phyloP scores from a whole-genome alignment of 2,888 invertebrate species.

The Nemotelus pantherinus region DNA sequence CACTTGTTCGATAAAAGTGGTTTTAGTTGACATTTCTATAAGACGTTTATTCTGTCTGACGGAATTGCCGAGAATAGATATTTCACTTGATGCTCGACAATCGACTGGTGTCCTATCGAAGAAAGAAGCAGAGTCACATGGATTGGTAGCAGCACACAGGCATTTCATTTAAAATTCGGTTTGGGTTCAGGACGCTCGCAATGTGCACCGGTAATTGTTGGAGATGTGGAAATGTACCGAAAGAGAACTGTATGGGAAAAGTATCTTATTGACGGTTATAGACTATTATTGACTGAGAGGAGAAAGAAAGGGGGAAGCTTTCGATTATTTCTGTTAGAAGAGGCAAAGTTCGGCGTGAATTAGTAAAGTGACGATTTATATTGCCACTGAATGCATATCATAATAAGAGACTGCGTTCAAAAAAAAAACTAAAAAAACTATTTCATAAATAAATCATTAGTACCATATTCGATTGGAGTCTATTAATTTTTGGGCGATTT shows the following conservation, averaged over 20 bases:
- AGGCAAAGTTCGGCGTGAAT: too few species aligned
- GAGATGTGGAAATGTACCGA: constrained; percentile 26
- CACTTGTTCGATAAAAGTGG: constrained; percentile 45
- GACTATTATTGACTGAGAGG: constrained; percentile 18
- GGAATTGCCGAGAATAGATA: constrained; percentile 30
- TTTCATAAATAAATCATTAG: too few species aligned
- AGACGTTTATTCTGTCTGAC: constrained; percentile 44
- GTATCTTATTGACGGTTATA: constrained; percentile 41
- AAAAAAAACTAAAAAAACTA: too few species aligned
- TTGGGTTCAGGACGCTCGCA: background rate
- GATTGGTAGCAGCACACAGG: background rate
- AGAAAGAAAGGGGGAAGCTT: background rate
- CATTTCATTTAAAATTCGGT: background rate
- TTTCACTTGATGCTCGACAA: background rate
- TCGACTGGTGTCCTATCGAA: too few species aligned
- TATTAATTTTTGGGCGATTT: too few species aligned
- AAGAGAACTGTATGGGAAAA: constrained; percentile 27
- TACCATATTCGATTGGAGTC: too few species aligned
- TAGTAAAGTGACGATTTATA: too few species aligned
- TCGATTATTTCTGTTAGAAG: too few species aligned
- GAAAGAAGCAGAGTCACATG: too few species aligned
- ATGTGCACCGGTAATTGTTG: constrained; percentile 15
- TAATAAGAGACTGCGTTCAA: too few species aligned
- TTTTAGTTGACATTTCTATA: constrained; percentile 47
- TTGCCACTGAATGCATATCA: too few species aligned